Evolutionary conservation across 2,888 invertebrate genomes (phyloP), one percentile per base, ranked within the genome.

Genomic region (Tipula confusa): DNA sequence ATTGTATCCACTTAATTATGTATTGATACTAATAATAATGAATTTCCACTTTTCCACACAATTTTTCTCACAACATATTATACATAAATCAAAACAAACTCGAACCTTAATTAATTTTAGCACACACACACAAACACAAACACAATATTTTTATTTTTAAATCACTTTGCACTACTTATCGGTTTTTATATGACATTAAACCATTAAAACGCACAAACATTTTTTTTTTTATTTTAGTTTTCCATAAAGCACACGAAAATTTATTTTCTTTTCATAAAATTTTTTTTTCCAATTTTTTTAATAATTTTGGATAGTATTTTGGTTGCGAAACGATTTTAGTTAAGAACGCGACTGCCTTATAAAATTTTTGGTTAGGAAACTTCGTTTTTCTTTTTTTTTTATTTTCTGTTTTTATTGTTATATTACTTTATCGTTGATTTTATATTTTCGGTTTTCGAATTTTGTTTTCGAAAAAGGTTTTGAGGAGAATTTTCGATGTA

Each of bases 261-360:
- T 15, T 43, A 15, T 6, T 43, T 43, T 43, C 11, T 64, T 24
- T 64, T 64, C 24, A 24, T 24, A 11, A 24, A 9, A n/a, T n/a
- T n/a, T n/a, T 24, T 64, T 64, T 64, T 64, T 64, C 9, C 11
- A 24, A 9, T n/a, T 24, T 64, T 64, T 13, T 64, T 64, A 24
- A 48, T 18, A n/a, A n/a, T 64, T 24, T 64, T 64, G 6, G 64
- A 64, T 64, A 64, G 2, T 64, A 64, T 64, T 64, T 64, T 64
- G 64, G 64, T 24, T 64, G 64, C 64, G 64, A 24, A 64, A 64
- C 64, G 64, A 64, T 24, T 64, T 64, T 64, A 64, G 64, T 64
- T 64, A 64, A 64, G 64, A 64, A 64, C 64, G 64, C 64, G 64
- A 64, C 64, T 64, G 64, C 64, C 64, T 64, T 64, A 64, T 24